Evolutionary conservation across 2,113 vertebrate species (phyloP).

Genomic region (Ardeotis arabs): DNA sequence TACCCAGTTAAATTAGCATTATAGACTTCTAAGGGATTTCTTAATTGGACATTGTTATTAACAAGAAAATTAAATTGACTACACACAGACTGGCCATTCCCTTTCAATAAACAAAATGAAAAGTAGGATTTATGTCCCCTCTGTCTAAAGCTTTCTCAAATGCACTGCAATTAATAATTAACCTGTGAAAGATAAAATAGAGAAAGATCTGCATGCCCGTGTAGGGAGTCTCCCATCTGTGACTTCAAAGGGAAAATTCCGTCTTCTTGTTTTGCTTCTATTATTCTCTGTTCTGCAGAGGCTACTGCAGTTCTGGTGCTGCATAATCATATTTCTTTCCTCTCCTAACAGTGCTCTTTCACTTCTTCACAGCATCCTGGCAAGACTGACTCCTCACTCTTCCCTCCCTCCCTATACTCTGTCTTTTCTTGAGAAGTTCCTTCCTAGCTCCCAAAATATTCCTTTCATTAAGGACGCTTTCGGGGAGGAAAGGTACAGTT

Average conservation of each 20-base stretch:
- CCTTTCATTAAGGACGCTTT: neutral
- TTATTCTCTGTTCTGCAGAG: neutral
- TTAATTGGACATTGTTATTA: slow-evolving; percentile 55
- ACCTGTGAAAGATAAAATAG: slow-evolving; percentile 2
- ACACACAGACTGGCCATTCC: slow-evolving; percentile 2
- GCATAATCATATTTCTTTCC: neutral
- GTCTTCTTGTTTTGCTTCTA: neutral
- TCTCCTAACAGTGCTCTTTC: neutral
- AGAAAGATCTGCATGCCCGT: neutral
- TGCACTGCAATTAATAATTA: slow-evolving; percentile 45
- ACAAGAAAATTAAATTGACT: slow-evolving; percentile 51
- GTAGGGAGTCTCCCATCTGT: neutral
- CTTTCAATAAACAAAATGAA: slow-evolving; percentile 50
- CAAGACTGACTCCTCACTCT: neutral
- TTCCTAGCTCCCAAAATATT: neutral
- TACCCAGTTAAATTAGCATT: slow-evolving; percentile 46
- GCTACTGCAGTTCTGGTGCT: neutral
- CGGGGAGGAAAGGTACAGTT: neutral
- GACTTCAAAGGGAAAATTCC: neutral
- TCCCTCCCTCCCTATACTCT: neutral
- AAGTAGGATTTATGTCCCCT: slow-evolving; percentile 5
- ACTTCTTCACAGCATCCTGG: neutral
- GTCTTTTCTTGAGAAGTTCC: neutral
- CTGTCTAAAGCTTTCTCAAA: slow-evolving; percentile 36
- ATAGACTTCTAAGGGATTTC: slow-evolving; percentile 44